Conservation (phyloP, 2,888 invertebrate genomes). For the Caenorhabditis imperialis region DNA sequence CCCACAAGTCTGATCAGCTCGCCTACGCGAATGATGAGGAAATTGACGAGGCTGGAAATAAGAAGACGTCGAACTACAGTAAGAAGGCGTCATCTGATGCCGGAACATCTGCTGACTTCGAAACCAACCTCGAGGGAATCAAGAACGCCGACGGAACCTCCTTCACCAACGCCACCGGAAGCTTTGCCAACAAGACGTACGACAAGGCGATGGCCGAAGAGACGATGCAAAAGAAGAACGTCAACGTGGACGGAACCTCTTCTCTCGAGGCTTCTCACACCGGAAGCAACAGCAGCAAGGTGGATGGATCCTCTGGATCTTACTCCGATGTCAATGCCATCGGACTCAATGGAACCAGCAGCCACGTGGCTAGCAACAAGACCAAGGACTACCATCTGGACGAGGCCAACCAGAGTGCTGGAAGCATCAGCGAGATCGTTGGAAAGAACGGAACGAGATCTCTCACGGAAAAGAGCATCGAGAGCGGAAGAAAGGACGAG, state of each 20-base stretch:
- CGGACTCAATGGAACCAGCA: slow-evolving; percentile 27
- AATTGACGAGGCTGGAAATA: slow-evolving; percentile 20
- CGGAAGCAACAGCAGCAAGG: slow-evolving; percentile 35
- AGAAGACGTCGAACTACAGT: not conserved
- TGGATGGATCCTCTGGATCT: slow-evolving; percentile 17
- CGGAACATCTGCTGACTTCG: slow-evolving; percentile 27
- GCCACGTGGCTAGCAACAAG: slow-evolving; percentile 24
- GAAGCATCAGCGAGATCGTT: slow-evolving; percentile 21
- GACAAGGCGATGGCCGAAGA: slow-evolving; percentile 29
- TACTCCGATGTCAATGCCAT: slow-evolving; percentile 16
- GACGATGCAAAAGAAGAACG: slow-evolving; percentile 16
- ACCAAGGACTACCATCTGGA: slow-evolving; percentile 32
- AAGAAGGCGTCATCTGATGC: slow-evolving; percentile 33
- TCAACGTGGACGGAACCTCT: slow-evolving; percentile 35
- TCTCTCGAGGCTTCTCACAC: slow-evolving; percentile 26
- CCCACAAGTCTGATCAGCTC: slow-evolving; percentile 14
- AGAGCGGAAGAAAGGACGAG: slow-evolving; percentile 46
- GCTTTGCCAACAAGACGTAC: slow-evolving; percentile 17
- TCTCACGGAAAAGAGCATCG: slow-evolving; percentile 20
- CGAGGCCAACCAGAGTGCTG: slow-evolving; percentile 44
- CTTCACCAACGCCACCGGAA: slow-evolving; percentile 27
- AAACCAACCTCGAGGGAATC: slow-evolving; percentile 3
- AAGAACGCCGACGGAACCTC: slow-evolving; percentile 44
- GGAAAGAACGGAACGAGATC: slow-evolving; percentile 35
- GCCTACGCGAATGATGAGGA: slow-evolving; percentile 8